Evolutionary conservation across 2,797 vertebrate species (phyloP).

Genomic region (Cynopterus sphinx): DNA sequence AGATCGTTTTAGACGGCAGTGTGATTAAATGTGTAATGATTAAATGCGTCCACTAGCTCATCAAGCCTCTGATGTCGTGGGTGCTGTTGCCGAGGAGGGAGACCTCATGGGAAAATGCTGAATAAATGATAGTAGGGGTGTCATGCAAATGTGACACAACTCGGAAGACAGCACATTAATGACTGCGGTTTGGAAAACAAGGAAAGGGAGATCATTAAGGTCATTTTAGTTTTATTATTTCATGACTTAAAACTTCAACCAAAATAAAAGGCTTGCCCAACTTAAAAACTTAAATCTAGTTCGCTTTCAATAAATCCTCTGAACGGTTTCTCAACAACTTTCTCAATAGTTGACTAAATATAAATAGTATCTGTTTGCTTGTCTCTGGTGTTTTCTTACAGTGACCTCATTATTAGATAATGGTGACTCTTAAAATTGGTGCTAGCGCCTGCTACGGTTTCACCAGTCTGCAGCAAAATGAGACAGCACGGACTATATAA

Average conservation of each 20-base stretch:
- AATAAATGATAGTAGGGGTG: not conserved
- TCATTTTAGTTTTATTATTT: constrained; percentile 5
- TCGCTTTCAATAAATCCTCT: not conserved
- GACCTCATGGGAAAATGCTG: not conserved
- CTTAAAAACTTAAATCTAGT: not conserved
- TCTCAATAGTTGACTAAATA: not conserved
- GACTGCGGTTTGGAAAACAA: not conserved
- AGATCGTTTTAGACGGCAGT: not conserved
- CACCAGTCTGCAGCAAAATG: not conserved
- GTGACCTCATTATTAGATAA: not conserved
- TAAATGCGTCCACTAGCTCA: not conserved
- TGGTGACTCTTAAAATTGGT: not conserved
- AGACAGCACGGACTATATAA: fast-evolving
- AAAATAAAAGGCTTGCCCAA: not conserved
- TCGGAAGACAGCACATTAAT: not conserved
- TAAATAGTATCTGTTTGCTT: not conserved
- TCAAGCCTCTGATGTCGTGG: not conserved
- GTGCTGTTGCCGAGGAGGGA: not conserved
- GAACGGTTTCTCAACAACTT: not conserved
- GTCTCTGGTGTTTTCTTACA: not conserved
- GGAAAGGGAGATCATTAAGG: not conserved
- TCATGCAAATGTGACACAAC: not conserved
- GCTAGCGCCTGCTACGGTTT: not conserved
- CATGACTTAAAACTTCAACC: constrained; percentile 4
- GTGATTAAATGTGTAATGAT: not conserved